A percentile compares a stretch with the other conserved stretches of the same genome.
Conservation (phyloP, 2,113 vertebrate genomes). For the Aspidoscelis tigris region DNA sequence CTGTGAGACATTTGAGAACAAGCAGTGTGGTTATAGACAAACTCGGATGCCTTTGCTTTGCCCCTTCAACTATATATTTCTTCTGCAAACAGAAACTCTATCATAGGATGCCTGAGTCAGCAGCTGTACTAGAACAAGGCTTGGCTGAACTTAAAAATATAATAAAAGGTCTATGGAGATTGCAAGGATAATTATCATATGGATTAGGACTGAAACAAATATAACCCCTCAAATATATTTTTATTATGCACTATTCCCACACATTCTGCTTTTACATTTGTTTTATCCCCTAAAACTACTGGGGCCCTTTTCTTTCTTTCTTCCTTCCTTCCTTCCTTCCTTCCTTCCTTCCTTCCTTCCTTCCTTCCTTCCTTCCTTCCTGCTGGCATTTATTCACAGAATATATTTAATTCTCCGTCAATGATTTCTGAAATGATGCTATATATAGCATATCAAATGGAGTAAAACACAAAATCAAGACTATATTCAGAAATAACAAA, state of each 20-base stretch:
- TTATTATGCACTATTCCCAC: constrained; percentile 21
- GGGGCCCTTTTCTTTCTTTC: not conserved
- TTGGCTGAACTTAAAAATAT: constrained; percentile 60
- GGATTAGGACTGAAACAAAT: constrained; percentile 57
- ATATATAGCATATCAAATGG: too few relatives aligned
- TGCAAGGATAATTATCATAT: constrained; percentile 60
- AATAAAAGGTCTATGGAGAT: constrained; percentile 53
- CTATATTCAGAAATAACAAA: too few relatives aligned
- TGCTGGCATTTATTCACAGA: not conserved
- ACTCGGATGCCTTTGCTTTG: constrained; percentile 62
- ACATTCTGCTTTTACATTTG: constrained; percentile 7
- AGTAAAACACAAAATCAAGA: too few relatives aligned
- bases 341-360: too few relatives aligned
- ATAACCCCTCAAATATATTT: constrained; percentile 17
- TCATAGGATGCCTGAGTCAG: constrained; percentile 68
- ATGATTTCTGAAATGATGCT: too few relatives aligned
- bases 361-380: not conserved
- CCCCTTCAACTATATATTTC: constrained; percentile 55
- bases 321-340: too few relatives aligned
- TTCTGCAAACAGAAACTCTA: constrained; percentile 68
- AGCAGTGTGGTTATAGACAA: constrained; percentile 49
- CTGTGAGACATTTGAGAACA: constrained; percentile 53
- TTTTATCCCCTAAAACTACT: not conserved
- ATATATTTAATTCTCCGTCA: not conserved
- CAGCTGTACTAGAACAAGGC: constrained; percentile 60